Conservation (phyloP, 1,140 invertebrate species). For the Armadillidium nasatum region DNA sequence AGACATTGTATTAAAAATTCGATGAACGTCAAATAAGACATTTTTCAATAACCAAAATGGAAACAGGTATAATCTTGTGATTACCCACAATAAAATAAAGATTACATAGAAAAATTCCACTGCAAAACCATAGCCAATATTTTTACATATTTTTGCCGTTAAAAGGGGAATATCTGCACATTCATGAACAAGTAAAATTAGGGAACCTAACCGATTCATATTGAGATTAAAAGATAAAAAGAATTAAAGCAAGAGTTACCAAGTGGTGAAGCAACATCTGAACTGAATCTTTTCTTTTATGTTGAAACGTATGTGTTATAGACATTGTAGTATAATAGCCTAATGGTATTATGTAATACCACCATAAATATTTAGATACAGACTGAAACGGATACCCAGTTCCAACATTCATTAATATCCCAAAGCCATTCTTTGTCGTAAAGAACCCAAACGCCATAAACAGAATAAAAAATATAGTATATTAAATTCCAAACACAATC, state of each 20-base stretch:
- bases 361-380: slow-evolving; percentile 58
- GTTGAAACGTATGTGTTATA: slow-evolving; percentile 23
- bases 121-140: slow-evolving; percentile 76
- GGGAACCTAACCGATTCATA: slow-evolving; percentile 80
- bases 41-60: slow-evolving; percentile 78
- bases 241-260: slow-evolving; percentile 48
- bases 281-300: slow-evolving; percentile 33
- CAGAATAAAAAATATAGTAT: slow-evolving; percentile 78
- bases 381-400: slow-evolving; percentile 58
- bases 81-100: too few relatives aligned
- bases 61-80: slow-evolving; percentile 75
- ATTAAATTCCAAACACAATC: too few relatives aligned
- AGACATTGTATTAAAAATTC: slow-evolving; percentile 73
- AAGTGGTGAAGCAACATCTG: slow-evolving; percentile 62
- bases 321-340: slow-evolving; percentile 76
- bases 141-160: slow-evolving; percentile 83
- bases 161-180: slow-evolving; percentile 71
- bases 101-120: slow-evolving; percentile 77
- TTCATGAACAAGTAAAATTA: slow-evolving; percentile 91
- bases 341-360: slow-evolving; percentile 52
- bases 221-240: slow-evolving; percentile 92
- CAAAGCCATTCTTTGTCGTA: slow-evolving; percentile 93
- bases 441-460: slow-evolving; percentile 74
- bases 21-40: slow-evolving; percentile 75
- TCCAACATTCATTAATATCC: slow-evolving; percentile 87